Percentiles rank a stretch among this genome's conserved stretches.
phyloP scores from a whole-genome alignment of 1,140 invertebrate genomes.

The Drosophila repleta region DNA sequence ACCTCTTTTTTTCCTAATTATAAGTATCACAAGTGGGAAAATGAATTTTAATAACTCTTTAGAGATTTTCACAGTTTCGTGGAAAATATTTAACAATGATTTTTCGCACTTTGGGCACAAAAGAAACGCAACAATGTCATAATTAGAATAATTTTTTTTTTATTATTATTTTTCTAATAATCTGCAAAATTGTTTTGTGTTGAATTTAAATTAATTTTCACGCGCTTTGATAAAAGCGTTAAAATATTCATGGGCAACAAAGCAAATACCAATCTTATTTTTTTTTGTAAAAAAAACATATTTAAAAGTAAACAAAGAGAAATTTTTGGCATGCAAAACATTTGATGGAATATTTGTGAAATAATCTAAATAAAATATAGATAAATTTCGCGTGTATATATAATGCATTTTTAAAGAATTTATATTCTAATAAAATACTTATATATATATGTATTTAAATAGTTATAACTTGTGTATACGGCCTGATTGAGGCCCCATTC shows the following conservation, averaged over 20 bases:
- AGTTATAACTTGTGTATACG: neutral
- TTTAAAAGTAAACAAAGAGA: conserved; percentile 1
- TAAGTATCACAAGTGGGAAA: too few relatives aligned
- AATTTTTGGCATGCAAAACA: conserved; percentile 18
- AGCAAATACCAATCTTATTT: conserved; percentile 3
- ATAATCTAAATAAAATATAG: conserved; percentile 3
- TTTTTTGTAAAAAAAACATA: conserved; percentile 8
- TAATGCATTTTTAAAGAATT: neutral
- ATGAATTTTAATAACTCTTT: neutral
- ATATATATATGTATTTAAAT: neutral
- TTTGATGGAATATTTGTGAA: conserved; percentile 5
- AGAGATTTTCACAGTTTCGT: neutral
- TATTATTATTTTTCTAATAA: conserved; percentile 11
- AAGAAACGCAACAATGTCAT: conserved; percentile 38
- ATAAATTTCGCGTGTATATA: neutral
- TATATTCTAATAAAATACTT: too few relatives aligned
- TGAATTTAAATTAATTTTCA: conserved; percentile 52
- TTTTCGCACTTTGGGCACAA: neutral
- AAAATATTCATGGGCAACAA: conserved; percentile 33
- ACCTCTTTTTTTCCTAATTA: too few relatives aligned
- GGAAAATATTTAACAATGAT: neutral
- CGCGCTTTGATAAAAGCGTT: conserved; percentile 34
- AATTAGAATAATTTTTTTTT: conserved; percentile 38
- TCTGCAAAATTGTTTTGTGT: conserved; percentile 9
- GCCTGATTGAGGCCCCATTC: neutral